Base-by-base conservation (phyloP, 2,888 invertebrate species). In the Deroplatys truncata region DNA sequence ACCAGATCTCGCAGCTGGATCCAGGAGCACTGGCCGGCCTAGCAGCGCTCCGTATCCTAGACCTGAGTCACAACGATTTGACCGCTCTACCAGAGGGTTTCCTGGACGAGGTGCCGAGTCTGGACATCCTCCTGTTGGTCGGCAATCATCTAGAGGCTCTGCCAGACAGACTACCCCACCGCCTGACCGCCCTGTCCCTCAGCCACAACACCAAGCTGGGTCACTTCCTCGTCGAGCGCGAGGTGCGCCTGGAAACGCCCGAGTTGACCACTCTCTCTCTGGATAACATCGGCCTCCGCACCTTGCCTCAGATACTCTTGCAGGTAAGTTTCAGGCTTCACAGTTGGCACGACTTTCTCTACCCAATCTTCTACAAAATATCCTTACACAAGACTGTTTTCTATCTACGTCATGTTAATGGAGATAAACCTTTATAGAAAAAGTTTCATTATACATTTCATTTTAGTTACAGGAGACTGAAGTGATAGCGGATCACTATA, bases 11-110 rank as follows among this genome's bases (percentile, higher is more conserved):
- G 49, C 13, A 20, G 16, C n/a, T 89, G 20, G 72, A 49, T 29
- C 56, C 49, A 84, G 86, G n/a, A 28, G 84, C 83, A 7, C 86
- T 89, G n/a, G 28, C 8, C n/a, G 84, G 86, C 9, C 89, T 89
- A 15, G n/a, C 89, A 20, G 28, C 83, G 25, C 89, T 89, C 29
- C 28, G 89, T 2, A 25, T 56, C 7, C 84, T 89, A 2, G 87
- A 89, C 49, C 84, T 89, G n/a, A 87, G 89, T n/a, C 83, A 85
- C 87, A 89, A 89, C 49, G 43, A 56, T 31, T 15, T 89, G 82
- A 13, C 49, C 25, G 16, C 35, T 25, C 87, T 89, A 20, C 86
- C 85, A 5, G 28, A 20, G 1, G 25, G 29, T 28, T 28, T 89
- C 7, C 56, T 86, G n/a, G 29, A 84, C 16, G 89, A 86, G 15